Evolutionary conservation across 2,888 invertebrate genomes (phyloP), one percentile per base, ranked within the genome.

Genomic region (Cosmorhoe ocellata): DNA sequence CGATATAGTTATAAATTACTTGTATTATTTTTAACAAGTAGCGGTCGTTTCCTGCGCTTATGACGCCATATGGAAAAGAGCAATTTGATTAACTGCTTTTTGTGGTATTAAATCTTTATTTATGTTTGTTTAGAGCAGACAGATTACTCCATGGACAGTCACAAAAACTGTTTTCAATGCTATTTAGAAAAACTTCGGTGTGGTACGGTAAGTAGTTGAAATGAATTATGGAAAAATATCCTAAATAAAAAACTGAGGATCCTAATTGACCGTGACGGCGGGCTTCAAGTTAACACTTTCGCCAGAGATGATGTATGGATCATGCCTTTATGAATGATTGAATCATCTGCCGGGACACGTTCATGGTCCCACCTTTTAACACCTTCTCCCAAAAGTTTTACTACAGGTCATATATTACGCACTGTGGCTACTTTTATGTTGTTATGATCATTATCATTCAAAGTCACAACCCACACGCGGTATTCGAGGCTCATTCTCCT

Each of bases 301-400:
- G 80, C 83, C 76, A 74, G 76, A 70, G 78, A 85, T 88, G 89
- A 88, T 88, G 84, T 84, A 87, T 79, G 87, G 42, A 84, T 85
- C 77, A 84, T 85, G 81, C 83, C 82, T 79, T 68, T 74, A 84
- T 88, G 88, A 89, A 86, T 87, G 88, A 89, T 89, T 84, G 88
- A 87, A 87, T 89, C 84, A 82, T 88, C 84, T 80, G 76, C 76
- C 77, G 76, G 66, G 85, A 87, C 88, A 88, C 85, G 86, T 85
- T 77, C 83, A 72, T 75, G 71, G 78, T 67, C 69, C 72, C 74
- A 77, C 81, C 87, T 88, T 88, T 89, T 89, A 84, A 89, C 88
- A 85, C 88, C 89, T 88, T 81, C 86, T n/a, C n/a, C n/a, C 78
- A 76, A 82, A 84, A 85, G 82, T 83, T 89, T 88, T 87, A 88